Evolutionary conservation across 2,797 vertebrate genomes (phyloP), one percentile per base, ranked within the genome.

Genomic region (Gallirallus australis): DNA sequence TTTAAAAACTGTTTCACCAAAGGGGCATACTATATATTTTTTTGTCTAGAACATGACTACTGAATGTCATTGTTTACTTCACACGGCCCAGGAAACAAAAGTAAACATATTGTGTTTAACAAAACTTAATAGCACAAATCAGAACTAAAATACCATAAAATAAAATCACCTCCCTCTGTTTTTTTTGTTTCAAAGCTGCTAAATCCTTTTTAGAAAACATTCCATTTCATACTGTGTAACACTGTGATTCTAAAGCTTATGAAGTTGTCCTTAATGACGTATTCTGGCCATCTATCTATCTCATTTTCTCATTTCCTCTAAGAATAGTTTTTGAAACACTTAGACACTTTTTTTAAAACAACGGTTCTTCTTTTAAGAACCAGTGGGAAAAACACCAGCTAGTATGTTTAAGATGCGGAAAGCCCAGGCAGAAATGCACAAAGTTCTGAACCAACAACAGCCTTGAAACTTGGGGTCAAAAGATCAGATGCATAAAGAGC

Each of bases 1-100:
- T 99, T 99, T 99, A 98, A 99, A 99, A 99, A 99, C 98, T 98
- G 98, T 97, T 98, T 98, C 97, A 97, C 97, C 96, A 96, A 95
- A 97, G 97, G 97, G 96, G 96, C 95, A 96, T 65, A 82, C 88
- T 97, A 98, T 98, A 97, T 97, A 92, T 94, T 89, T 98, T 45
- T 96, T 96, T 94, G 76, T 96, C 93, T 90, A 94, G 93, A 98
- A 96, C 70, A 92, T 66, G 82, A 78, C 94, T 96, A 82, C 90
- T 93, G 90, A 94, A 80, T 97, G 86, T 94, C 94, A 90, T 81
- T 97, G 93, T 98, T 97, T 97, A 97, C 81, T 90, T 31, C 64
- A 81, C 64, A 83, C 86, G 81, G 91, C 83, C 77, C 85, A 50
- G 91, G 70, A 40, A 71, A 95, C 76, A 95, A 86, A 96, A 96